Evolutionary conservation across 2,113 vertebrate genomes (phyloP).

Genomic region (Pionites leucogaster): DNA sequence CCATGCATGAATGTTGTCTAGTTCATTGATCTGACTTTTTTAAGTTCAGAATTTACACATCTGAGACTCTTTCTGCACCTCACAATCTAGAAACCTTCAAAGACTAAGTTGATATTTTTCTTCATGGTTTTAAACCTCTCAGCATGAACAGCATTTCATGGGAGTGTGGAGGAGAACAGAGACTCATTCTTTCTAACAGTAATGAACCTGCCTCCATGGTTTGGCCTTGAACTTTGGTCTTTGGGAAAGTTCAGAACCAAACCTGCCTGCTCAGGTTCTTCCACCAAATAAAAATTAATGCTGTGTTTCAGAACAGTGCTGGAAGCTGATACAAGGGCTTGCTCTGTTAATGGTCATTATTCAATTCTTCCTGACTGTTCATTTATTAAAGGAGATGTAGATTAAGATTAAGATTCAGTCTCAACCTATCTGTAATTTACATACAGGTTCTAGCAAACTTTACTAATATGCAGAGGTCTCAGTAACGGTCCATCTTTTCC

Average conservation of each 20-base stretch:
- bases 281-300: not conserved
- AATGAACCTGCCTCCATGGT: not conserved
- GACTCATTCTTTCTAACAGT: not conserved
- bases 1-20: slow-evolving; percentile 48
- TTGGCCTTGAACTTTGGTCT: not conserved
- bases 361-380: not conserved
- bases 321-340: not conserved
- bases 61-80: slow-evolving; percentile 46
- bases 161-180: not conserved
- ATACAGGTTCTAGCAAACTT: slow-evolving; percentile 61
- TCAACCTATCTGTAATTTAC: slow-evolving; percentile 27
- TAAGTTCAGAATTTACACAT: slow-evolving; percentile 57
- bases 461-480: slow-evolving; percentile 44
- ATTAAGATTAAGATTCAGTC: slow-evolving; percentile 31
- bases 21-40: slow-evolving; percentile 54
- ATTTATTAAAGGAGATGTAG: slow-evolving; percentile 2
- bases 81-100: slow-evolving; percentile 37
- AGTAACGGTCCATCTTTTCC: slow-evolving; percentile 60
- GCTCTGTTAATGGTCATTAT: not conserved
- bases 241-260: not conserved
- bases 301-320: not conserved
- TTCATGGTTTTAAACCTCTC: slow-evolving; percentile 26
- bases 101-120: slow-evolving; percentile 15
- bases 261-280: not conserved
- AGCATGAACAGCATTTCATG: not conserved